A percentile compares a stretch with the other conserved stretches of the same genome.
These are phyloP conservation scores for Enteromius radiatus DNA, from an alignment of 2,797 vertebrate species.

Conservation along the genomic window DNA sequence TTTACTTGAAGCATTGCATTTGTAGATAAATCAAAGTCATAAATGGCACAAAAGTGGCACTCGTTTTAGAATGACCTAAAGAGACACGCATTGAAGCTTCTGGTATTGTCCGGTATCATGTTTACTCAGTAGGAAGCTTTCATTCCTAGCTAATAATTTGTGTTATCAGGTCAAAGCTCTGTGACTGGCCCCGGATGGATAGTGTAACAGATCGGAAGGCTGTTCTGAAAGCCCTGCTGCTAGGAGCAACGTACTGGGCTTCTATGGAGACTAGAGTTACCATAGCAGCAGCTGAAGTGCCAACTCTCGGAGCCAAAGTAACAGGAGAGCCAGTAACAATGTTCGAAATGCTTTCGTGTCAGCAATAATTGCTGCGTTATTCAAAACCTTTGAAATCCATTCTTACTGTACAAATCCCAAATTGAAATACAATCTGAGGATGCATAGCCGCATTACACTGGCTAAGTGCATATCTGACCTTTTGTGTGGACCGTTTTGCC, in stretches of 20 bases:
- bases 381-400: slow-evolving; percentile 48
- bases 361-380: slow-evolving; percentile 37
- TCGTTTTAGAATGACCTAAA: neutral
- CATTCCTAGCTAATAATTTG: slow-evolving; percentile 61
- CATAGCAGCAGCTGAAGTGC: slow-evolving; percentile 44
- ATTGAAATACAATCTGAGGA: slow-evolving; percentile 44
- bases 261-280: slow-evolving; percentile 32
- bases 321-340: slow-evolving; percentile 7
- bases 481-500: slow-evolving; percentile 36
- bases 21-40: neutral
- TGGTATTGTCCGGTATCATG: slow-evolving; percentile 53
- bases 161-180: slow-evolving; percentile 70
- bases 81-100: neutral
- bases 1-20: neutral
- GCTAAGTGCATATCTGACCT: slow-evolving; percentile 45
- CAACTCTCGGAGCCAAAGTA: slow-evolving; percentile 11
- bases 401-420: slow-evolving; percentile 17
- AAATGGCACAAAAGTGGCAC: neutral
- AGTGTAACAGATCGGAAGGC: slow-evolving; percentile 54
- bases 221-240: slow-evolving; percentile 55
- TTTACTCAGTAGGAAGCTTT: slow-evolving; percentile 64
- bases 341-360: slow-evolving; percentile 18
- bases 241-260: slow-evolving; percentile 32
- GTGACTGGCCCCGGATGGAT: slow-evolving; percentile 69
- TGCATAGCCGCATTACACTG: slow-evolving; percentile 17